Conservation (phyloP, 2,888 invertebrate species). For the Chelonus formosanus region DNA sequence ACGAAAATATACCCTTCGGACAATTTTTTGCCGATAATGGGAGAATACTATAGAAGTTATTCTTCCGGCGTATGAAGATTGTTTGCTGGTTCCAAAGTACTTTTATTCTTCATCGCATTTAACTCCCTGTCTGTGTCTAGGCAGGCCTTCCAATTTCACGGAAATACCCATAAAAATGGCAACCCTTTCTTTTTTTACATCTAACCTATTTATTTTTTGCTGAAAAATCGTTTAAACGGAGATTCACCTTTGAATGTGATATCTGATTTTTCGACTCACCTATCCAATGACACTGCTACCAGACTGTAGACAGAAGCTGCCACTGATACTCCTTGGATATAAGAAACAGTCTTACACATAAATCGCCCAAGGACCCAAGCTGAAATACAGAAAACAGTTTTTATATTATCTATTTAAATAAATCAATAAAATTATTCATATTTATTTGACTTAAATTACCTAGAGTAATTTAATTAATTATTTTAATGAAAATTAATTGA, state of each 20-base stretch:
- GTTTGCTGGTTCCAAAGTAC: neutral
- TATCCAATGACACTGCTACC: constrained; percentile 93
- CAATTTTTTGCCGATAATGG: constrained; percentile 13
- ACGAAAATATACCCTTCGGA: neutral
- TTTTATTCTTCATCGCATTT: no score
- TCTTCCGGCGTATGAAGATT: neutral
- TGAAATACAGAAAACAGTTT: constrained; percentile 67
- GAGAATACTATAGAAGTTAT: neutral
- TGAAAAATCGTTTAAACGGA: neutral
- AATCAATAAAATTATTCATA: neutral
- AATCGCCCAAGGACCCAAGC: constrained; percentile 95
- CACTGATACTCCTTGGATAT: constrained; percentile 93
- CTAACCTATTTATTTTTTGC: neutral
- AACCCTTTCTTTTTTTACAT: neutral
- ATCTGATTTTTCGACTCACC: constrained; percentile 69
- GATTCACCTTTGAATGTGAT: neutral
- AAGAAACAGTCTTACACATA: constrained; percentile 96
- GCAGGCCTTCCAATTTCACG: constrained; percentile 2
- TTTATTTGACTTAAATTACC: neutral
- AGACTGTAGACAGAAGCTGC: constrained; percentile 96
- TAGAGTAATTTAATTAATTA: neutral
- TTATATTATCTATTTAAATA: neutral
- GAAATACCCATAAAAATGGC: constrained; percentile 10
- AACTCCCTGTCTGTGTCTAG: no score
- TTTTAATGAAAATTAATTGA: no score